Evolutionary conservation across 2,888 invertebrate species (phyloP).

Genomic region (Campoplex nolae): DNA sequence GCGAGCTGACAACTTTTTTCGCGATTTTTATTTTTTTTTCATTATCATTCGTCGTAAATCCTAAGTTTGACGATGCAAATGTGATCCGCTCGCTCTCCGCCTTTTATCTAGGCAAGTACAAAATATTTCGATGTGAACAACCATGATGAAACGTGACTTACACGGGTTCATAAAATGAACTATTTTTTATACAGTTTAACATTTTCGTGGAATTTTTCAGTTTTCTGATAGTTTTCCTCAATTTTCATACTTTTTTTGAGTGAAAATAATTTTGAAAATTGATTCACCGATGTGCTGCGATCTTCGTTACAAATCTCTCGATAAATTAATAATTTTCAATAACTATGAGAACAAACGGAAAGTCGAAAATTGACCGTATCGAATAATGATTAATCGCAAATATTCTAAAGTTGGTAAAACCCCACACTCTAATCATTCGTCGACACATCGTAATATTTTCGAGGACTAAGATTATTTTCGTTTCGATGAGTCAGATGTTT

Average conservation of each 20-base stretch:
- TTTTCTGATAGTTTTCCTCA: background rate
- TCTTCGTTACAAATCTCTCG: too few species aligned
- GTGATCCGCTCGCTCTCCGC: background rate
- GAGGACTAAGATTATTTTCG: background rate
- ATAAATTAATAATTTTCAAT: too few species aligned
- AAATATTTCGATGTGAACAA: background rate
- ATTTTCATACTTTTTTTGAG: background rate
- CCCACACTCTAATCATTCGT: background rate
- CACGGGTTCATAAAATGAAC: too few species aligned
- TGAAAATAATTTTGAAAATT: background rate
- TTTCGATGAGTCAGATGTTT: conserved; percentile 12
- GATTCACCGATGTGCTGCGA: background rate
- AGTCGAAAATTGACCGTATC: background rate
- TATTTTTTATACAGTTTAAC: too few species aligned
- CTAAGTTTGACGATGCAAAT: background rate
- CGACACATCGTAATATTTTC: background rate
- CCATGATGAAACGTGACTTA: too few species aligned
- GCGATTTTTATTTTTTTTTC: background rate
- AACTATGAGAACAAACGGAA: background rate
- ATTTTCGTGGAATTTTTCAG: too few species aligned
- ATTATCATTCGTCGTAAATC: background rate
- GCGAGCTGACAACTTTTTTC: background rate
- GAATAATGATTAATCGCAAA: background rate
- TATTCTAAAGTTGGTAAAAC: background rate
- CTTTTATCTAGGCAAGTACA: background rate